A percentile compares a stretch with the other conserved stretches of the same genome.
These are phyloP conservation scores for Phrynocephalus versicolor DNA, from an alignment of 2,113 vertebrate genomes.

Conservation along the genomic window DNA sequence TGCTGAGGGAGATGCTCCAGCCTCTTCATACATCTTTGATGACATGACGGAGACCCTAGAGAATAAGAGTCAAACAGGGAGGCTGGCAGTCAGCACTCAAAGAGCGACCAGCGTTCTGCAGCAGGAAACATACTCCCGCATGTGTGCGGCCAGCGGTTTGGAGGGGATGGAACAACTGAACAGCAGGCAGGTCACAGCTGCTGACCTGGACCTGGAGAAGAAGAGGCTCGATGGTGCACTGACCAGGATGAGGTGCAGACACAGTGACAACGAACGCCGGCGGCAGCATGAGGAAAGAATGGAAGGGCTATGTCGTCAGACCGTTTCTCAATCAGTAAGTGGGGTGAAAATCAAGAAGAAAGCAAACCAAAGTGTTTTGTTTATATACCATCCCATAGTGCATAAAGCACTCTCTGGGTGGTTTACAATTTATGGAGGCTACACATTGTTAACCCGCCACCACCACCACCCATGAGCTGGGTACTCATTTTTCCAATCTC, in stretches of 20 bases:
- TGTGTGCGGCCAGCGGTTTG: slow-evolving; percentile 1
- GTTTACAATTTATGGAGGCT: no score
- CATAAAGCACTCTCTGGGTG: no score
- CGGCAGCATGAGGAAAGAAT: slow-evolving; percentile 63
- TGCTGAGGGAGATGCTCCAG: slow-evolving; percentile 29
- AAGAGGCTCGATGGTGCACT: slow-evolving; percentile 62
- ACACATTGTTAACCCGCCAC: no score
- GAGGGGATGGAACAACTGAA: slow-evolving; percentile 14
- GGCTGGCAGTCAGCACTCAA: slow-evolving; percentile 2
- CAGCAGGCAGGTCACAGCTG: neutral
- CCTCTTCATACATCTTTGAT: slow-evolving; percentile 23
- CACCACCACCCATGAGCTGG: no score
- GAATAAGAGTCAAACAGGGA: neutral
- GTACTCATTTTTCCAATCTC: no score
- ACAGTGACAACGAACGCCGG: slow-evolving; percentile 63
- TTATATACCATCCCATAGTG: no score
- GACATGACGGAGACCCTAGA: slow-evolving; percentile 22
- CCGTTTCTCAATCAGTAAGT: slow-evolving; percentile 9
- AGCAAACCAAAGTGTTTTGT: no score
- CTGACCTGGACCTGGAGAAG: slow-evolving; percentile 61
- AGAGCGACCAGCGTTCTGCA: slow-evolving; percentile 2
- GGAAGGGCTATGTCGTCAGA: slow-evolving; percentile 56
- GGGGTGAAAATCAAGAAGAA: neutral
- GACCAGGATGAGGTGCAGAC: slow-evolving; percentile 50
- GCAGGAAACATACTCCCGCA: neutral